Evolutionary conservation across 2,797 vertebrate species (phyloP).

Genomic region (Eulemur coronatus): DNA sequence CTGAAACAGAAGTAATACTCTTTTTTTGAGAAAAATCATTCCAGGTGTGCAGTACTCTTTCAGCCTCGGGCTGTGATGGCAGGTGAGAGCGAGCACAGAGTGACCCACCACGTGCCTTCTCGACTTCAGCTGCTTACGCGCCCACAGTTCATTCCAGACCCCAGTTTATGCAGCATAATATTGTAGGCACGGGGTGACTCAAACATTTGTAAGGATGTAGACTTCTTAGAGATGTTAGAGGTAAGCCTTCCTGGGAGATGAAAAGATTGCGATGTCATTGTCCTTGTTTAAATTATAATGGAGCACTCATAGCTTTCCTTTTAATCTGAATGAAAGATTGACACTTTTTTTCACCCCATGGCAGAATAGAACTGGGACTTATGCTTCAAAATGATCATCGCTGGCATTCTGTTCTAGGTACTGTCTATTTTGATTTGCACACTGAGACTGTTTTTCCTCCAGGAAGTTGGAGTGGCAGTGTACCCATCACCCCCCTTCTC

Average conservation of each 20-base stretch:
- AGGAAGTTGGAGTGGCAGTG: background rate
- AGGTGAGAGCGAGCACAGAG: background rate
- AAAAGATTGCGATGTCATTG: background rate
- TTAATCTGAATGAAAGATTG: conserved; percentile 40
- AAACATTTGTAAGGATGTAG: background rate
- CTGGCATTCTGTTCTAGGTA: conserved; percentile 2
- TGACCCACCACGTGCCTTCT: background rate
- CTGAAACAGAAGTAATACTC: background rate
- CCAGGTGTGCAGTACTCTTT: background rate
- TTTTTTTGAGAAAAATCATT: background rate
- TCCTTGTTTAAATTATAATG: conserved; percentile 10
- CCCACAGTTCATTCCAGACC: background rate
- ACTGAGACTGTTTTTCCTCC: conserved; percentile 17
- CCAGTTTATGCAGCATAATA: background rate
- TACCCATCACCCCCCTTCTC: background rate
- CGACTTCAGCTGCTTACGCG: background rate
- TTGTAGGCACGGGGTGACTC: background rate
- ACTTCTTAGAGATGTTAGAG: background rate
- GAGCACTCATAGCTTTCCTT: background rate
- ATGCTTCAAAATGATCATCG: conserved; percentile 1
- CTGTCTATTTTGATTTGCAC: background rate
- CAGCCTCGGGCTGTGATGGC: background rate
- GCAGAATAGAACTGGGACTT: conserved; percentile 11
- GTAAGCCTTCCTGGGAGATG: background rate
- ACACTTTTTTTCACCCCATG: background rate